A percentile compares a stretch with the other conserved stretches of the same genome.
These are phyloP conservation scores for Oryzias javanicus DNA, from an alignment of 2,113 vertebrate genomes.

Conservation along the genomic window DNA sequence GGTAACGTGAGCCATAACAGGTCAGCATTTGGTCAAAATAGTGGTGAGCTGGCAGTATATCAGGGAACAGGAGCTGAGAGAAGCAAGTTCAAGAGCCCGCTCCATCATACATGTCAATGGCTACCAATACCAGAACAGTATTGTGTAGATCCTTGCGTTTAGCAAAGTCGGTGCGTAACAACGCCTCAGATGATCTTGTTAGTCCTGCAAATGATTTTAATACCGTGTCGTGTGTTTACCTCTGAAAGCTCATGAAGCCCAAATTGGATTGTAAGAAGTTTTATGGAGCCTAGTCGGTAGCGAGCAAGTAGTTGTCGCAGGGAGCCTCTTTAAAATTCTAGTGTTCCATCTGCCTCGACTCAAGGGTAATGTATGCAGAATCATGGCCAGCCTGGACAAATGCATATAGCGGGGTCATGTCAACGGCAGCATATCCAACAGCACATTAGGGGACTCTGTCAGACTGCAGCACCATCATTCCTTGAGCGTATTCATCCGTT, in stretches of 20 bases:
- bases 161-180: slow-evolving; percentile 8
- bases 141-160: no score
- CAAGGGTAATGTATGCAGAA: slow-evolving; percentile 76
- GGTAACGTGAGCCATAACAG: slow-evolving; percentile 44
- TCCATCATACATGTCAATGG: slow-evolving; percentile 46
- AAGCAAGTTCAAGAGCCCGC: slow-evolving; percentile 19
- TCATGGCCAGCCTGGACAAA: slow-evolving; percentile 68
- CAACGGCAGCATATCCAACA: slow-evolving; percentile 50
- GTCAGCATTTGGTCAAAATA: slow-evolving; percentile 47
- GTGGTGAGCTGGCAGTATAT: slow-evolving; percentile 46
- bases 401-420: slow-evolving; percentile 66
- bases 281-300: slow-evolving; percentile 31
- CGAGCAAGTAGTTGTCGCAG: slow-evolving; percentile 46
- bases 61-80: slow-evolving; percentile 25
- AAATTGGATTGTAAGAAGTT: slow-evolving; percentile 65
- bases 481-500: slow-evolving; percentile 50
- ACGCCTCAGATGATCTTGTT: slow-evolving; percentile 44
- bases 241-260: slow-evolving; percentile 58
- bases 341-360: slow-evolving; percentile 53
- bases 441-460: slow-evolving; percentile 56
- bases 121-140: slow-evolving; percentile 40
- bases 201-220: slow-evolving; percentile 50
- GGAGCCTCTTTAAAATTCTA: slow-evolving; percentile 62
- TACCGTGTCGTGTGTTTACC: slow-evolving; percentile 41
- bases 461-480: slow-evolving; percentile 47